Conservation (phyloP, 1,140 invertebrate genomes). For the Lasioglossum albipes region DNA sequence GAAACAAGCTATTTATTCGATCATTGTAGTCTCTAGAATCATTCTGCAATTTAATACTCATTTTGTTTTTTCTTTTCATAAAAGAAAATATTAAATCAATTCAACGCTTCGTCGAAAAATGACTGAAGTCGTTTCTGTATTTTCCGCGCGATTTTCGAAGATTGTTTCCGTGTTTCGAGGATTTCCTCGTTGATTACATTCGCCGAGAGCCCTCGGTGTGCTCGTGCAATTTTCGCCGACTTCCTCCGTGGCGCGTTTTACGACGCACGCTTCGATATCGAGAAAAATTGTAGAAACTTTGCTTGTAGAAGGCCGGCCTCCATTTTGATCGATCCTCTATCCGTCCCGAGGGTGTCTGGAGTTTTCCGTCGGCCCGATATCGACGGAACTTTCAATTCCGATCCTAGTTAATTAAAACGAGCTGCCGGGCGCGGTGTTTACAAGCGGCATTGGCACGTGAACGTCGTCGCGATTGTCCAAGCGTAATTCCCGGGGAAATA, state of each 20-base stretch:
- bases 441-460: not conserved
- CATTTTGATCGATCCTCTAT: not conserved
- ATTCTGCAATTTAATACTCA: too few relatives aligned
- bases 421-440: conserved; percentile 4
- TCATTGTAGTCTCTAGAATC: too few relatives aligned
- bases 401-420: conserved; percentile 39
- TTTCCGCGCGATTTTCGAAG: too few relatives aligned
- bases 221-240: not conserved
- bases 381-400: conserved; percentile 27
- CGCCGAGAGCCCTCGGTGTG: not conserved
- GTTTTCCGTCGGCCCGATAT: conserved; percentile 16
- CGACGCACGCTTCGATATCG: too few relatives aligned
- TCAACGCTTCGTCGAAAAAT: too few relatives aligned
- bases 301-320: not conserved
- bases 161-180: too few relatives aligned
- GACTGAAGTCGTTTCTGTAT: too few relatives aligned
- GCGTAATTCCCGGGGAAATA: conserved; percentile 19
- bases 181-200: not conserved
- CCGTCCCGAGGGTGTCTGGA: not conserved
- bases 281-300: not conserved
- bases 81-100: too few relatives aligned
- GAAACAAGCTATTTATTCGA: too few relatives aligned
- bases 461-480: conserved; percentile 19
- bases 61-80: too few relatives aligned
- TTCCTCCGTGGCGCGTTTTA: not conserved